Base-by-base conservation (phyloP, 2,888 invertebrate genomes). In the Cephonodes hylas region DNA sequence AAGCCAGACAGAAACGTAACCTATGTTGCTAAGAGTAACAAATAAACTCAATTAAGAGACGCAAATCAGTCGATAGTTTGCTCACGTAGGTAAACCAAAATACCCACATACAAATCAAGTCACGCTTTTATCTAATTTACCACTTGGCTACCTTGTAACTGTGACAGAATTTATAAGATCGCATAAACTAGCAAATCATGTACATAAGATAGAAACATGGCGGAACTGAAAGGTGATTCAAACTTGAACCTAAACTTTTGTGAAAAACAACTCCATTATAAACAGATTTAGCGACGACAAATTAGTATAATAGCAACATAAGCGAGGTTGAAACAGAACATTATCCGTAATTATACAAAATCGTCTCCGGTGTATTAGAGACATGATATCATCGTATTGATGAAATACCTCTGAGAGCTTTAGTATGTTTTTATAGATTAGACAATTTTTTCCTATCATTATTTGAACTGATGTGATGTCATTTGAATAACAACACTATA, bases 21-120 rank as follows among this genome's bases (percentile, higher is more conserved):
- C 8, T 18, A 7, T 53, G 10, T 10, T 13, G 4, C 15, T 18
- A 27, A 15, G 7, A 5, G 25, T 48, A 27, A 25, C 8, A 18
- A 53, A 23, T 27, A 53, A 18, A 31, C 10, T 53, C 22, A 53
- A 53, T 31, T 53, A 84, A 83, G 80, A 77, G 71, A 78, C 79
- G 85, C 83, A 84, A 83, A 86, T 77, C 78, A 84, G 74, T 79
- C 70, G 64, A 78, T 82, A 78, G 80, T 73, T 72, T 80, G 78
- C 70, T 72, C 75, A 77, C 78, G 71, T 73, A n/a, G n/a, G n/a
- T n/a, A 70, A 79, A 77, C 78, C 79, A 83, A 31, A 25, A 48
- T 48, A 81, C 85, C 84, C 82, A 85, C 85, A 89, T 87, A 87
- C 88, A 89, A 89, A 89, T 88, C 85, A 80, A 89, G 89, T 89